phyloP scores from a whole-genome alignment of 1,140 invertebrate species.

The Lamellibrachia luymesi region DNA sequence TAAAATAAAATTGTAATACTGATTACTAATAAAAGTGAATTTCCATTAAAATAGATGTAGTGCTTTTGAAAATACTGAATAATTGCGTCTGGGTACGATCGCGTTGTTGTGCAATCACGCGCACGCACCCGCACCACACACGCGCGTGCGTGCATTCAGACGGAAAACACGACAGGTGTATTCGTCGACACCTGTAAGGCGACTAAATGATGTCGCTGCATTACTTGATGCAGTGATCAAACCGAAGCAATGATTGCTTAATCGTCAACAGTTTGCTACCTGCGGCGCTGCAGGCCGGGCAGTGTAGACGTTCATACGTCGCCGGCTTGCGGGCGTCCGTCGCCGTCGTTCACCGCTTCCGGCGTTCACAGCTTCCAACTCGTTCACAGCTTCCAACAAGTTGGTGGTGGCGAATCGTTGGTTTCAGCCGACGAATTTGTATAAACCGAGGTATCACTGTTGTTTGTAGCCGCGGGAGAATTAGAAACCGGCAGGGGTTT shows the following conservation, averaged over 20 bases:
- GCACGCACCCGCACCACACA: not conserved
- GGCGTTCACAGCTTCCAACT: not conserved
- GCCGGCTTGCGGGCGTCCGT: too few species aligned
- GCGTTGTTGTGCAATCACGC: not conserved
- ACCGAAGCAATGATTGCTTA: not conserved
- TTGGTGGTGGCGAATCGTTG: not conserved
- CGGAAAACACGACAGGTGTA: not conserved
- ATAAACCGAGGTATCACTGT: not conserved
- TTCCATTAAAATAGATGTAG: too few species aligned
- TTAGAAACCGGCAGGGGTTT: not conserved
- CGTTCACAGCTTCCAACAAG: too few species aligned
- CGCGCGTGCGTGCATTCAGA: not conserved
- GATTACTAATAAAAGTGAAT: too few species aligned
- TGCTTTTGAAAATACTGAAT: too few species aligned
- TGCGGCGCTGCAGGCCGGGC: not conserved
- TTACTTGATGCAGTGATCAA: not conserved
- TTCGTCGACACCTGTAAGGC: not conserved
- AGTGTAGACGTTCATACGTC: not conserved
- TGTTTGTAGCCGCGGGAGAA: not conserved
- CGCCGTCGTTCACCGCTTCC: not conserved
- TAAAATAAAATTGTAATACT: too few species aligned
- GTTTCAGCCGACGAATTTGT: not conserved
- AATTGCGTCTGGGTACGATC: not conserved
- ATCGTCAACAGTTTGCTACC: not conserved
- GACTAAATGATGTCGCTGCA: not conserved